These are phyloP conservation scores for Ctenodactylus gundi DNA, from an alignment of 2,113 vertebrate species.

Conservation along the genomic window DNA sequence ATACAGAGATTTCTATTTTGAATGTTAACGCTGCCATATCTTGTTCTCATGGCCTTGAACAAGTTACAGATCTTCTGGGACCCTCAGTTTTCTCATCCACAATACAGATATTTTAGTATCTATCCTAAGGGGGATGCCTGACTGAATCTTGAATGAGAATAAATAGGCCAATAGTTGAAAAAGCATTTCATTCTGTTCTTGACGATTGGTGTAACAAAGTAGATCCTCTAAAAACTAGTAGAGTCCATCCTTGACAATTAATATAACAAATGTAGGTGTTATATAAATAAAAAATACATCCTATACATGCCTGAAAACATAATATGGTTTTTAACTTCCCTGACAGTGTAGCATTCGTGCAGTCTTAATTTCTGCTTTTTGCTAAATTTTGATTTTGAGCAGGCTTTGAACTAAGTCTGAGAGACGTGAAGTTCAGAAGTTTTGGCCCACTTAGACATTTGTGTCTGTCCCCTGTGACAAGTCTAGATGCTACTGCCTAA, in stretches of 20 bases:
- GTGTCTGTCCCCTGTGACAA: not conserved
- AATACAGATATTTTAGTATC: not conserved
- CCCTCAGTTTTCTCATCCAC: not conserved
- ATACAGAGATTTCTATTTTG: not conserved
- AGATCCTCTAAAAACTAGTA: too few relatives aligned
- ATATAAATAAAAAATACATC: not conserved
- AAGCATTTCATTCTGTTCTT: not conserved
- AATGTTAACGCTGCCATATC: not conserved
- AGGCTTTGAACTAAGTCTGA: not conserved
- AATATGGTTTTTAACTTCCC: not conserved
- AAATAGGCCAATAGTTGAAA: not conserved
- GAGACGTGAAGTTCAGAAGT: not conserved
- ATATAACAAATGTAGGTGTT: too few relatives aligned
- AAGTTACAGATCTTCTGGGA: not conserved
- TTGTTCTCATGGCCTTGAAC: not conserved
- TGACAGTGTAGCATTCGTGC: not conserved
- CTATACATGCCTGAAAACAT: not conserved
- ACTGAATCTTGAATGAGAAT: not conserved
- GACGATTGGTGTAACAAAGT: not conserved
- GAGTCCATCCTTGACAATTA: too few relatives aligned
- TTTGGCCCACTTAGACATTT: not conserved
- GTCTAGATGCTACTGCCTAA: not conserved
- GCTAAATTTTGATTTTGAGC: not conserved
- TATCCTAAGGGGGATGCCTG: not conserved
- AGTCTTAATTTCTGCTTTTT: not conserved